Percentiles rank a stretch among this genome's conserved stretches.
Evolutionary conservation across 2,888 invertebrate species (phyloP).

Genomic region (Torymus texanus): DNA sequence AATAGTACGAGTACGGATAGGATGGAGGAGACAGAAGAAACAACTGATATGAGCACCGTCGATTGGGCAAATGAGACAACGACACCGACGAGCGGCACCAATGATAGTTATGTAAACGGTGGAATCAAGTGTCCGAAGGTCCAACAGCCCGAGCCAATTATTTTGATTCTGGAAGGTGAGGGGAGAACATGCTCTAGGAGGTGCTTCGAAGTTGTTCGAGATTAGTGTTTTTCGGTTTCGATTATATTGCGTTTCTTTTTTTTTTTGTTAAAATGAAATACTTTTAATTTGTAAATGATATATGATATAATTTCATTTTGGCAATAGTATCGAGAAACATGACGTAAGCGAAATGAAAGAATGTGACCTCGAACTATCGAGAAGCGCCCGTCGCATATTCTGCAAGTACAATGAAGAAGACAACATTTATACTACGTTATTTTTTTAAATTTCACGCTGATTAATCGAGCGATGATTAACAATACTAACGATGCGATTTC

Average conservation of each 20-base stretch:
- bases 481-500: conserved; percentile 48
- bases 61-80: too few species aligned
- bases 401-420: conserved; percentile 46
- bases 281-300: too few species aligned
- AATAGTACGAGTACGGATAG: conserved; percentile 59
- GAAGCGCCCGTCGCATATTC: neutral
- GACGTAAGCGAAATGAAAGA: conserved; percentile 4
- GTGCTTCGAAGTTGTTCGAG: too few species aligned
- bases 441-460: conserved; percentile 31
- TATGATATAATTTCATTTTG: too few species aligned
- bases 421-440: conserved; percentile 17
- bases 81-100: too few species aligned
- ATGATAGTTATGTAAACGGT: neutral
- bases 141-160: conserved; percentile 79
- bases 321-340: neutral
- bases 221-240: too few species aligned
- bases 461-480: conserved; percentile 41
- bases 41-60: too few species aligned
- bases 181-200: conserved; percentile 52
- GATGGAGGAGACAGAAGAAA: conserved; percentile 5
- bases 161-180: conserved; percentile 91
- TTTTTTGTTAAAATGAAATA: neutral
- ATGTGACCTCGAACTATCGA: conserved; percentile 2
- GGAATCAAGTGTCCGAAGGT: neutral
- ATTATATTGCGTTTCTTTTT: neutral